Percentiles rank a stretch among this genome's conserved stretches.
Conservation (phyloP, 2,888 invertebrate genomes). For the Sepiola atlantica region DNA sequence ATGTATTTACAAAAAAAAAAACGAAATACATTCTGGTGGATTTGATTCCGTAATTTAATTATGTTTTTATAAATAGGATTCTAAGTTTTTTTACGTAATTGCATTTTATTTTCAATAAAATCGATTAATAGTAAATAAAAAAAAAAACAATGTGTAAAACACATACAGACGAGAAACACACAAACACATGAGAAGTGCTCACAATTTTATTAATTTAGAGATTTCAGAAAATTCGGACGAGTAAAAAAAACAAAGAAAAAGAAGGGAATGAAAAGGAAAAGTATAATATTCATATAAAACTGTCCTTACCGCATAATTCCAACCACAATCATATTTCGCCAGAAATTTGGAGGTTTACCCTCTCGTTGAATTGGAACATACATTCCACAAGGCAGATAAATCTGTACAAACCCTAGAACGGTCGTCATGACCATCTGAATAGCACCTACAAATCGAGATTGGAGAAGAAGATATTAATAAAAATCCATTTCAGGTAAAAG, state of each 20-base stretch:
- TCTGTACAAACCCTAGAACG: constrained; percentile 83
- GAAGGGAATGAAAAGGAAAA: background rate
- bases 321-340: constrained; percentile 83
- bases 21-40: no score
- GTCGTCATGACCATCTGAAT: constrained; percentile 86
- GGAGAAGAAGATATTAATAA: background rate
- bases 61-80: no score
- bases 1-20: no score
- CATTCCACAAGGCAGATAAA: constrained; percentile 85
- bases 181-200: no score
- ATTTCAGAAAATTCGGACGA: no score
- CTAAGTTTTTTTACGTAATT: no score
- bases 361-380: constrained; percentile 75
- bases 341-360: constrained; percentile 82
- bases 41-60: no score
- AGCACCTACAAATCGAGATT: constrained; percentile 78
- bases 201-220: no score
- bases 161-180: no score
- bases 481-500: background rate
- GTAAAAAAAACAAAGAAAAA: background rate
- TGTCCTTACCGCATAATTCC: constrained; percentile 81
- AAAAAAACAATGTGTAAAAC: no score
- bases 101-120: no score
- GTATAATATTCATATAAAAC: background rate
- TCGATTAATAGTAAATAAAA: no score